A percentile compares a stretch with the other conserved stretches of the same genome.
phyloP scores from a whole-genome alignment of 1,140 invertebrate species.

The Halictus rubicundus region DNA sequence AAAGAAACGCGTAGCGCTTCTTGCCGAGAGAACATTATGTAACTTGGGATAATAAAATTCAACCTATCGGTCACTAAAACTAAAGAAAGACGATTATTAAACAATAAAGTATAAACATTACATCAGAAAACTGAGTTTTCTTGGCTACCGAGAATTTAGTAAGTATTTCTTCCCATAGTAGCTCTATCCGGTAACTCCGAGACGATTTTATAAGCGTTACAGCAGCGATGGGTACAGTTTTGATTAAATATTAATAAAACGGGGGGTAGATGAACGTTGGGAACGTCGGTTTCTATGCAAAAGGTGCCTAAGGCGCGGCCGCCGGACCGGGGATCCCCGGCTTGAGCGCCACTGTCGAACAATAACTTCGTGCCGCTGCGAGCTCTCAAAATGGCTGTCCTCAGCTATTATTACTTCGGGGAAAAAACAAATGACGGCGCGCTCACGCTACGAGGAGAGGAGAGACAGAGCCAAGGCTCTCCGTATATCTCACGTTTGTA shows the following conservation, averaged over 20 bases:
- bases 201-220: neutral
- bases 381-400: conserved; percentile 80
- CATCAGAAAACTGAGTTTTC: neutral
- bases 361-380: conserved; percentile 79
- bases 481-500: conserved; percentile 48
- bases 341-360: conserved; percentile 74
- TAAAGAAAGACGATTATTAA: neutral
- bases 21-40: no score
- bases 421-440: conserved; percentile 75
- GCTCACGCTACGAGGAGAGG: conserved; percentile 63
- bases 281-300: neutral
- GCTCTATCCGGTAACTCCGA: neutral
- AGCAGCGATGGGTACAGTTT: neutral
- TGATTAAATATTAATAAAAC: neutral
- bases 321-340: conserved; percentile 46
- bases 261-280: neutral
- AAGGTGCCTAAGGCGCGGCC: neutral
- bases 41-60: no score
- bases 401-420: conserved; percentile 79
- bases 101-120: neutral
- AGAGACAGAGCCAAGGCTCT: conserved; percentile 66
- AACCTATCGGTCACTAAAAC: no score
- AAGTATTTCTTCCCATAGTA: neutral
- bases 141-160: no score
- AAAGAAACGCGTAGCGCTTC: no score